A percentile compares a stretch with the other conserved stretches of the same genome.
Conservation (phyloP, 1,140 invertebrate genomes). For the Achroia grisella region DNA sequence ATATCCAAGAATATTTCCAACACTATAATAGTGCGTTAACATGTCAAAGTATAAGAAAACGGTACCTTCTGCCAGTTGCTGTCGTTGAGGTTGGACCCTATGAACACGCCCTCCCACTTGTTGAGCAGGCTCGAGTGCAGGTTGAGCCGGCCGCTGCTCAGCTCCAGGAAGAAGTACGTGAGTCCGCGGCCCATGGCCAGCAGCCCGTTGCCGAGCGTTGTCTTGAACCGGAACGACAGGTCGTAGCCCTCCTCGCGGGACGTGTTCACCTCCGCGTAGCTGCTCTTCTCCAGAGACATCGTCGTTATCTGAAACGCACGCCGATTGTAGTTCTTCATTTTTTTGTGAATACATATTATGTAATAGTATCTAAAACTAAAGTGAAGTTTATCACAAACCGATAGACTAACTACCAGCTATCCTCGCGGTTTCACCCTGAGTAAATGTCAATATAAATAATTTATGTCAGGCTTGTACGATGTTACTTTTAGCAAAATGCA, state of each 20-base stretch:
- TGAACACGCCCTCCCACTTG: constrained; percentile 92
- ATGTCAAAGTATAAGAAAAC: too few species aligned
- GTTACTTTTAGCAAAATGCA: too few species aligned
- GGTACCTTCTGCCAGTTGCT: constrained; percentile 89
- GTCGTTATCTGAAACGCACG: constrained; percentile 83
- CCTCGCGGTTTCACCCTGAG: too few species aligned
- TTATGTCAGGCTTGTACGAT: too few species aligned
- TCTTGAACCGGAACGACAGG: constrained; percentile 92
- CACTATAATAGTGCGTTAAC: too few species aligned
- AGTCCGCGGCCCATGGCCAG: constrained; percentile 87
- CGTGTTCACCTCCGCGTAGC: constrained; percentile 85
- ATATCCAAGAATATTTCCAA: too few species aligned
- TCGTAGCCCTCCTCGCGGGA: constrained; percentile 89
- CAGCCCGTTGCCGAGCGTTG: constrained; percentile 89
- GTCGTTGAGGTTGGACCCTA: constrained; percentile 87
- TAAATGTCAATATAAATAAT: too few species aligned
- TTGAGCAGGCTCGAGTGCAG: constrained; percentile 89
- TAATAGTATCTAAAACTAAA: too few species aligned
- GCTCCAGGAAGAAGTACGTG: constrained; percentile 87
- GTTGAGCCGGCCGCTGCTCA: constrained; percentile 87
- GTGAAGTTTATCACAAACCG: too few species aligned
- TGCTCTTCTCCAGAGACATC: constrained; percentile 87
- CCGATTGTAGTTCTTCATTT: too few species aligned
- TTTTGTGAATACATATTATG: too few species aligned
- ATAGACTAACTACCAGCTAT: too few species aligned